Evolutionary conservation across 1,140 invertebrate genomes (phyloP).

Genomic region (Cydia fagiglandana): DNA sequence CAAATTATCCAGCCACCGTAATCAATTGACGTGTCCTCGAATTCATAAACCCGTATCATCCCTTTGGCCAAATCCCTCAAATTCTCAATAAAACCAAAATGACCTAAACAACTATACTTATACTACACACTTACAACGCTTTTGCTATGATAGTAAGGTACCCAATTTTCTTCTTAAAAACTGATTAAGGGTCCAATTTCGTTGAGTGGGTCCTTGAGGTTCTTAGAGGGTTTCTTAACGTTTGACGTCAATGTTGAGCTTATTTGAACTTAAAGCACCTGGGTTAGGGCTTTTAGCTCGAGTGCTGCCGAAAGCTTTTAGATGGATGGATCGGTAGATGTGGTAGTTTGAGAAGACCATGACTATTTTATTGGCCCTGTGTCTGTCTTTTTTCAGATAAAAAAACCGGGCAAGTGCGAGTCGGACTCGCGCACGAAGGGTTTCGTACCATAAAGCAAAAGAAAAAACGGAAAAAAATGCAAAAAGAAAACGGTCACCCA

Average conservation of each 20-base stretch:
- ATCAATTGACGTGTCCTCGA: conserved; percentile 2
- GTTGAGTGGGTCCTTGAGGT: not conserved
- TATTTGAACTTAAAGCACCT: conserved; percentile 27
- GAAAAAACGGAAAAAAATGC: too few species aligned
- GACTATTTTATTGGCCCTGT: too few species aligned
- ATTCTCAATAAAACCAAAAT: not conserved
- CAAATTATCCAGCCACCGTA: not conserved
- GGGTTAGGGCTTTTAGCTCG: conserved; percentile 9
- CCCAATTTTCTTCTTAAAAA: conserved; percentile 23
- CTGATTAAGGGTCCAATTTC: conserved; percentile 29
- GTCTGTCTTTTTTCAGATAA: too few species aligned
- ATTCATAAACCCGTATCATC: conserved; percentile 6
- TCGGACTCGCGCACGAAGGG: too few species aligned
- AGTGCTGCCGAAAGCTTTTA: conserved; percentile 17
- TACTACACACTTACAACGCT: not conserved
- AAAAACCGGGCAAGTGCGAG: too few species aligned
- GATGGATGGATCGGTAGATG: not conserved
- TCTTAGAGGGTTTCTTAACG: not conserved
- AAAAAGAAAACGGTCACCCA: too few species aligned
- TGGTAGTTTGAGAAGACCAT: not conserved
- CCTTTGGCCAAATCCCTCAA: conserved; percentile 8
- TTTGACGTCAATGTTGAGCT: conserved; percentile 11
- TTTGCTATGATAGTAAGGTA: not conserved
- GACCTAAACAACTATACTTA: not conserved
- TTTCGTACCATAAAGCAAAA: too few species aligned